phyloP scores from a whole-genome alignment of 2,888 invertebrate genomes.

The Polylopha cassiicola region DNA sequence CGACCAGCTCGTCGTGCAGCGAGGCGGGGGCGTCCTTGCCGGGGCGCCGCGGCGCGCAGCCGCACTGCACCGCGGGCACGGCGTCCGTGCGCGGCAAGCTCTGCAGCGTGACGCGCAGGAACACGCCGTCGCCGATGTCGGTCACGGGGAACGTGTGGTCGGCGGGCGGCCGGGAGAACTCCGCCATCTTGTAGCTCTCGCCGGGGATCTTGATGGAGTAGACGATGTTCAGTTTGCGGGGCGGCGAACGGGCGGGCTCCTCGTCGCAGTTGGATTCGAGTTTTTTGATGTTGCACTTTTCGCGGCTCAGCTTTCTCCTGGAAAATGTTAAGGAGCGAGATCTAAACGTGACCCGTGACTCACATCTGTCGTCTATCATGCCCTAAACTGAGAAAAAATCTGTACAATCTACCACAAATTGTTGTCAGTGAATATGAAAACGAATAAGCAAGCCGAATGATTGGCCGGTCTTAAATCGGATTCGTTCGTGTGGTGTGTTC shows the following conservation, averaged over 20 bases:
- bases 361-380: too few species aligned
- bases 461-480: too few species aligned
- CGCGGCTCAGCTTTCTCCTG: constrained; percentile 70
- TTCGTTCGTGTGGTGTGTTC: too few species aligned
- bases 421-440: too few species aligned
- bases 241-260: constrained; percentile 41
- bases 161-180: constrained; percentile 76
- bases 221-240: constrained; percentile 74
- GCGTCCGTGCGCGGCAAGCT: constrained; percentile 86
- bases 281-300: constrained; percentile 70
- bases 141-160: constrained; percentile 86
- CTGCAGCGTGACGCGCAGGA: constrained; percentile 79
- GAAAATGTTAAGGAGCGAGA: constrained; percentile 16
- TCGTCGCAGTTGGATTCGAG: constrained; percentile 65
- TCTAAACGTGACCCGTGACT: too few species aligned
- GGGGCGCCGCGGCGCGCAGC: constrained; percentile 50
- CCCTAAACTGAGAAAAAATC: too few species aligned
- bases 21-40: constrained; percentile 50
- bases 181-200: constrained; percentile 73
- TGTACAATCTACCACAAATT: too few species aligned
- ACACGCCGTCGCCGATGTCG: constrained; percentile 79
- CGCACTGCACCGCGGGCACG: constrained; percentile 79
- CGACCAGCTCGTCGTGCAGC: constrained; percentile 56
- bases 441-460: too few species aligned
- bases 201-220: constrained; percentile 84